Evolutionary conservation across 2,888 invertebrate genomes (phyloP).

Genomic region (Polydrusus cervinus): DNA sequence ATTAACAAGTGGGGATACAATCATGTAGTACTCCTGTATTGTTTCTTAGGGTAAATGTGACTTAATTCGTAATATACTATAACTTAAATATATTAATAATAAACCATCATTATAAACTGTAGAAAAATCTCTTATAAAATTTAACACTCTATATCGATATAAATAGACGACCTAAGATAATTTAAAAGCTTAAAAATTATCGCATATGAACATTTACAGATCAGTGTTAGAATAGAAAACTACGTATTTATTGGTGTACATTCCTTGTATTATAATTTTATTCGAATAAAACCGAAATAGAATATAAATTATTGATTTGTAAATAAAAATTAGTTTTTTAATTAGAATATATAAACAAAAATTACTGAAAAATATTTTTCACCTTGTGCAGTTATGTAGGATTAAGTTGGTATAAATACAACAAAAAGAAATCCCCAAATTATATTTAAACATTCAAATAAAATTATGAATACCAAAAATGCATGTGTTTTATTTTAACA

Average conservation of each 20-base stretch:
- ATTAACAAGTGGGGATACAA: no score
- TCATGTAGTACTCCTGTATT: no score
- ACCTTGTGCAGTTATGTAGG: constrained; percentile 40
- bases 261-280: constrained; percentile 62
- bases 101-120: no score
- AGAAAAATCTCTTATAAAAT: constrained; percentile 1
- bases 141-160: constrained; percentile 7
- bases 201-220: not conserved
- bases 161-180: not conserved
- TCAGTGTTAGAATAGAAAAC: constrained; percentile 49
- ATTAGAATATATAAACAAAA: constrained; percentile 31
- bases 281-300: constrained; percentile 57
- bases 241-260: constrained; percentile 55
- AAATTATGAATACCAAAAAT: constrained; percentile 60
- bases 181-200: constrained; percentile 14
- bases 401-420: constrained; percentile 43
- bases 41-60: no score
- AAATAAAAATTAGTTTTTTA: constrained; percentile 42
- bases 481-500: constrained; percentile 9
- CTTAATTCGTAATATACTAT: no score
- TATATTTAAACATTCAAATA: constrained; percentile 61
- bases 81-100: no score
- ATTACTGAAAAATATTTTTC: constrained; percentile 23
- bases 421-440: constrained; percentile 57
- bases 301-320: constrained; percentile 43